phyloP scores from a whole-genome alignment of 2,888 invertebrate genomes.

The Branchellion lobata region DNA sequence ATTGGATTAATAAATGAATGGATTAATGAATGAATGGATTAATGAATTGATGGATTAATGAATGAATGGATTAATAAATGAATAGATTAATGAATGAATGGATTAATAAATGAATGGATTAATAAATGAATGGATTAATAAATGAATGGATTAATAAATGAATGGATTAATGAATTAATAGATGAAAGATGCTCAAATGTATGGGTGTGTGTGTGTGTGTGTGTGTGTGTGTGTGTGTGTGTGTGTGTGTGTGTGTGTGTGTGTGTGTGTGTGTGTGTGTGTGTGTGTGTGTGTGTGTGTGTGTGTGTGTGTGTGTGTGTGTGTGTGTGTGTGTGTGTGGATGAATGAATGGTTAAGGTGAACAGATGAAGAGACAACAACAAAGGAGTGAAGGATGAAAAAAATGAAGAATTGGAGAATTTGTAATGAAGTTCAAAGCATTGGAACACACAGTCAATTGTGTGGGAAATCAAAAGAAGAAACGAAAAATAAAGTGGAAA shows the following conservation, averaged over 20 bases:
- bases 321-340: not conserved
- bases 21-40: not conserved
- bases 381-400: not conserved
- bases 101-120: constrained; percentile 18
- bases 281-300: not conserved
- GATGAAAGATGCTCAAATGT: too few species aligned
- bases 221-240: not conserved
- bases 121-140: constrained; percentile 34
- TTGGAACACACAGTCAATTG: too few species aligned
- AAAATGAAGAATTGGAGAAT: too few species aligned
- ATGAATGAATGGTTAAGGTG: not conserved
- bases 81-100: not conserved
- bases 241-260: not conserved
- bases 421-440: too few species aligned
- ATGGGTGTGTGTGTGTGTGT: not conserved
- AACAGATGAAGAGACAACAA: not conserved
- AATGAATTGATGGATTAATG: not conserved
- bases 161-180: constrained; percentile 12
- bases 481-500: too few species aligned
- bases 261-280: not conserved
- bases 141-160: constrained; percentile 31
- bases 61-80: not conserved
- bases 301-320: not conserved
- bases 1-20: not conserved
- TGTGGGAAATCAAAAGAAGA: too few species aligned